These are phyloP conservation scores for Cardinalis cardinalis DNA, from an alignment of 2,113 vertebrate species.

Conservation along the genomic window DNA sequence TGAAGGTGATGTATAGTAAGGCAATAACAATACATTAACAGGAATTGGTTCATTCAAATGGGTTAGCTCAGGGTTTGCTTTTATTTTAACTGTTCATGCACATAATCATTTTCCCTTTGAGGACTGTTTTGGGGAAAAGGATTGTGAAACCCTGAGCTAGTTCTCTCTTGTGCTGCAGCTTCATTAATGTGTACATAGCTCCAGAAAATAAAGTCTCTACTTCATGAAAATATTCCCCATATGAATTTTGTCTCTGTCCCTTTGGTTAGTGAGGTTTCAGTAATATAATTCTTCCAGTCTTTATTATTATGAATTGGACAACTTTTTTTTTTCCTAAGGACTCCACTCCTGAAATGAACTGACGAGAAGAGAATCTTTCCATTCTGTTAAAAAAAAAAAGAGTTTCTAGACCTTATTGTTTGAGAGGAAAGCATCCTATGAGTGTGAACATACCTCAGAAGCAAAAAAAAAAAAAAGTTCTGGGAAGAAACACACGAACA, in stretches of 20 bases:
- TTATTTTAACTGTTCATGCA: neutral
- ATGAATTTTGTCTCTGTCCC: neutral
- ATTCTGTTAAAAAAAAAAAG: neutral
- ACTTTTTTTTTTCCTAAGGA: neutral
- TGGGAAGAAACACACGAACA: neutral
- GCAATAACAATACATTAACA: slow-evolving; percentile 14
- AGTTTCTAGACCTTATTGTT: neutral
- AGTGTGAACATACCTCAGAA: neutral
- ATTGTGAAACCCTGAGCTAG: slow-evolving; percentile 3
- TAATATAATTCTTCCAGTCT: neutral
- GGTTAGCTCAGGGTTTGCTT: neutral
- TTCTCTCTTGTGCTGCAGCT: neutral
- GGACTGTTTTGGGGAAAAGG: neutral
- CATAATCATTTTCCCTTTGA: neutral
- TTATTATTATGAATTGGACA: neutral
- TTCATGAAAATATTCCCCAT: neutral
- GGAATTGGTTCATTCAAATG: neutral
- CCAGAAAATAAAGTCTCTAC: neutral
- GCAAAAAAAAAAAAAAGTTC: neutral
- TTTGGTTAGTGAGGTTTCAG: neutral
- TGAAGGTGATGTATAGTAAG: slow-evolving; percentile 16
- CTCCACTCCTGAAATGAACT: neutral
- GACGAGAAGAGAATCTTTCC: neutral
- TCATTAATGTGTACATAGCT: neutral
- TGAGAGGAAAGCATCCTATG: neutral